These are phyloP conservation scores for Phyllotreta striolata DNA, from an alignment of 2,888 invertebrate species.

Conservation along the genomic window DNA sequence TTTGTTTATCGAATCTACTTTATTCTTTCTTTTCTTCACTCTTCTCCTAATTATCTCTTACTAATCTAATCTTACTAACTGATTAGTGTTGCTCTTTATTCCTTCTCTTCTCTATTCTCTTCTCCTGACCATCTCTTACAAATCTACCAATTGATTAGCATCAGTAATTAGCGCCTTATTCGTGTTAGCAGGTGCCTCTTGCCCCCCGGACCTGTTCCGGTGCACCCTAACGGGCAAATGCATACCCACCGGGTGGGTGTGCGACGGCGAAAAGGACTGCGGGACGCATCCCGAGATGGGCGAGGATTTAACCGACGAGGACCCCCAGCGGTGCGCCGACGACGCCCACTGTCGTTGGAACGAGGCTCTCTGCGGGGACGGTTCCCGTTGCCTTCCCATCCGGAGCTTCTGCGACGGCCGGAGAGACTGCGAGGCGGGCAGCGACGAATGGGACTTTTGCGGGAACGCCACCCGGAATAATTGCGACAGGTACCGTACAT, in stretches of 20 bases:
- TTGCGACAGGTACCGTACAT: slow-evolving; percentile 53
- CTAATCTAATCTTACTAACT: too few species aligned
- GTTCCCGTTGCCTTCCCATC: slow-evolving; percentile 68
- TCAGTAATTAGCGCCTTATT: too few species aligned
- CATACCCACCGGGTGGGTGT: slow-evolving; percentile 66
- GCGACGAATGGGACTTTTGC: slow-evolving; percentile 78
- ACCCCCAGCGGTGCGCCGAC: slow-evolving; percentile 69
- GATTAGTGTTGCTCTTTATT: too few species aligned
- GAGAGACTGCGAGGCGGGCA: slow-evolving; percentile 72
- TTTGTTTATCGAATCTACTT: too few species aligned
- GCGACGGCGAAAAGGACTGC: slow-evolving; percentile 49
- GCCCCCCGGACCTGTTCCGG: slow-evolving; percentile 76
- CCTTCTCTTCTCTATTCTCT: too few species aligned
- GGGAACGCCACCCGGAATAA: slow-evolving; percentile 55
- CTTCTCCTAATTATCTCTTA: too few species aligned
- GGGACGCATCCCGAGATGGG: slow-evolving; percentile 59
- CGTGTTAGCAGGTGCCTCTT: too few species aligned
- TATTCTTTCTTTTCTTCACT: too few species aligned
- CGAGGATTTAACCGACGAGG: slow-evolving; percentile 74
- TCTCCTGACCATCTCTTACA: too few species aligned
- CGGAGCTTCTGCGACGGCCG: slow-evolving; percentile 73
- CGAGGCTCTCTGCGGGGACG: slow-evolving; percentile 71
- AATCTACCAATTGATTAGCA: too few species aligned
- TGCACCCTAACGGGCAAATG: slow-evolving; percentile 76
- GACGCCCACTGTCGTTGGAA: slow-evolving; percentile 72